Evolutionary conservation across 2,113 vertebrate genomes (phyloP), one percentile per base, ranked within the genome.

Genomic region (Dascyllus trimaculatus): DNA sequence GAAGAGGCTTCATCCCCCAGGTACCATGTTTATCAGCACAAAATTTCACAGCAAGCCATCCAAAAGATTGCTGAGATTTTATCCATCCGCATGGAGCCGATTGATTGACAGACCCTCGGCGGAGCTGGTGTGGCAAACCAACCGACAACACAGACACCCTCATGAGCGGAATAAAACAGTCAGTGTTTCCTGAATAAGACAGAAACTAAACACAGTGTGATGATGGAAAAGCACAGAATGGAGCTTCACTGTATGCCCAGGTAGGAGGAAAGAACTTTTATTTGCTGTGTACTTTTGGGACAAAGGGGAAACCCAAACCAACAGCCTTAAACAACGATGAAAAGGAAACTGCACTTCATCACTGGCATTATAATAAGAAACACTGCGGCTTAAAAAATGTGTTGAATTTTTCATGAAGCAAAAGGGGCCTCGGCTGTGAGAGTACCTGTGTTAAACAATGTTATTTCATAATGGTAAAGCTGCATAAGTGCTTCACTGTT

Each of bases 371-470:
- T 79, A 84, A 85, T 73, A 68, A 82, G 38, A 82, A 75, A 80
- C 25, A 57, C 35, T 65, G 71, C 45, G 14, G 62, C 70, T 76
- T 74, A 29, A 59, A 85, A 89, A 71, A 21, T n/a, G 29, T 22
- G 29, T 68, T 91, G 73, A 81, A 91, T 89, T 75, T 88, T 93
- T 91, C 69, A 91, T 89, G 73, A 89, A 68, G 76, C 29, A 35
- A 35, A 81, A 58, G 26, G n/a, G 64, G 70, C 45, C 49, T 81
- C 35, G 64, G 40, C 70, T 58, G 71, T 52, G 49, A 57, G 67
- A 62, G 75, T 71, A 74, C 63, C 85, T 83, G 76, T 91, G 78
- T 77, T 70, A 78, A 80, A 76, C 80, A 61, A 26, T 74, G 69
- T 79, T 80, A 70, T 89, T 89, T 83, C 63, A 75, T 70, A 65